Percentiles rank a stretch among this genome's conserved stretches.
These are phyloP conservation scores for Protophormia terraenovae DNA, from an alignment of 2,888 invertebrate genomes.

Conservation along the genomic window DNA sequence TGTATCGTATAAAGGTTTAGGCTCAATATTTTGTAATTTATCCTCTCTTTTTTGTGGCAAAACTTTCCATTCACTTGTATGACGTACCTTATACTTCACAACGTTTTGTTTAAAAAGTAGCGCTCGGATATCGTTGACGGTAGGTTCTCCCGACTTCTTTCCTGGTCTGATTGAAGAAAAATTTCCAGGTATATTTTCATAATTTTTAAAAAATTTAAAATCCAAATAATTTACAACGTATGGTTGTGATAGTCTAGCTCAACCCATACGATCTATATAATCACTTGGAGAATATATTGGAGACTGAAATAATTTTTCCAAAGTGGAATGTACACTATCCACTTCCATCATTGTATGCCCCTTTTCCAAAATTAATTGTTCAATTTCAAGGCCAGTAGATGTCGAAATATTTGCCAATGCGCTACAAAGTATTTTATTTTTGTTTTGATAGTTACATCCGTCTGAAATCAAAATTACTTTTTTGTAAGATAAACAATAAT, in stretches of 20 bases:
- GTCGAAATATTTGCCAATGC: too few species aligned
- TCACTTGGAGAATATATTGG: too few species aligned
- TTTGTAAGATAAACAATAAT: too few species aligned
- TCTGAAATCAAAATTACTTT: too few species aligned
- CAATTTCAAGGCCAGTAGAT: too few species aligned
- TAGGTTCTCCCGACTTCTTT: background rate
- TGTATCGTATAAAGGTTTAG: background rate
- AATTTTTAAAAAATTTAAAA: constrained; percentile 6
- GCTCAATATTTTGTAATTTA: background rate
- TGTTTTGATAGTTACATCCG: too few species aligned
- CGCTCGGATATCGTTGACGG: constrained; percentile 4
- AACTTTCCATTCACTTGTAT: constrained; percentile 16
- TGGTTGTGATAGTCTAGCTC: background rate
- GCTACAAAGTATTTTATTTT: too few species aligned
- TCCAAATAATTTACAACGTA: constrained; percentile 10
- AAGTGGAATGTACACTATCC: constrained; percentile 9
- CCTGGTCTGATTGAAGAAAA: constrained; percentile 16
- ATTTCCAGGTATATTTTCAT: constrained; percentile 6
- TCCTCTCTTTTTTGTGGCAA: constrained; percentile 20
- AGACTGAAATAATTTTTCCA: background rate
- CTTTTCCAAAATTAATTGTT: too few species aligned
- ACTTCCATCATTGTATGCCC: background rate
- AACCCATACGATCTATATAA: too few species aligned
- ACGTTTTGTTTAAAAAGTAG: constrained; percentile 13
- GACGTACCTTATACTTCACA: constrained; percentile 16